Evolutionary conservation across 2,113 vertebrate genomes (phyloP), one percentile per base, ranked within the genome.

Genomic region (Albula goreensis): DNA sequence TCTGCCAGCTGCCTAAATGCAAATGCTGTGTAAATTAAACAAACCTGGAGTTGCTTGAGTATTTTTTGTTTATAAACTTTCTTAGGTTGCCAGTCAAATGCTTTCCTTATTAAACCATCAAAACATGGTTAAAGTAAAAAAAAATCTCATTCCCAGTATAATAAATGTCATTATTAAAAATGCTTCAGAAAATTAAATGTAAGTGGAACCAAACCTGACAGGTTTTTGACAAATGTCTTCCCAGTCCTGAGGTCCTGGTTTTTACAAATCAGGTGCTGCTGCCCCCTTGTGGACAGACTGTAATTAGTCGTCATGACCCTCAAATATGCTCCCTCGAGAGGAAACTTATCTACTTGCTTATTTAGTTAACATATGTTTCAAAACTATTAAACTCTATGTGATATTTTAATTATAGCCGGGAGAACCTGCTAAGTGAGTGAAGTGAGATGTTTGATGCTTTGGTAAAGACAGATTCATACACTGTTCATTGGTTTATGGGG

Each of bases 201-300:
- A 22, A 22, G 22, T 19, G n/a, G 6, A 74, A 31, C 31, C 2
- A 25, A 74, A 74, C 8, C 70, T 74, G 70, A 31, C 10, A 74
- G 25, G 22, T 50, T 3, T 25, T 10, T 19, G 17, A 81, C 31
- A 66, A 19, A 15, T 19, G 3, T 19, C 7, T 66, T 52, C 2
- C 2, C 48, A 81, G 19, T 53, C 50, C 15, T 3, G n/a, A 6
- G 17, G 17, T 8, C 22, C 53, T 60, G 60, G n/a, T 15, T 60
- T 66, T 48, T 41, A 60, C 56, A 17, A 51, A 60, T 56, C 81
- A 83, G 56, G 49, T 19, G 25, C 52, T 83, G 25, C 56, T 60
- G 52, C 81, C 81, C 56, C 53, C 81, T 63, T 83, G 81, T 83
- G 81, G 81, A 83, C 10, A 17, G 8, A 60, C 10, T 17, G 53